Percentiles rank a stretch among this genome's conserved stretches.
Evolutionary conservation across 2,113 vertebrate species (phyloP).

Genomic region (Dipodomys stephensi): DNA sequence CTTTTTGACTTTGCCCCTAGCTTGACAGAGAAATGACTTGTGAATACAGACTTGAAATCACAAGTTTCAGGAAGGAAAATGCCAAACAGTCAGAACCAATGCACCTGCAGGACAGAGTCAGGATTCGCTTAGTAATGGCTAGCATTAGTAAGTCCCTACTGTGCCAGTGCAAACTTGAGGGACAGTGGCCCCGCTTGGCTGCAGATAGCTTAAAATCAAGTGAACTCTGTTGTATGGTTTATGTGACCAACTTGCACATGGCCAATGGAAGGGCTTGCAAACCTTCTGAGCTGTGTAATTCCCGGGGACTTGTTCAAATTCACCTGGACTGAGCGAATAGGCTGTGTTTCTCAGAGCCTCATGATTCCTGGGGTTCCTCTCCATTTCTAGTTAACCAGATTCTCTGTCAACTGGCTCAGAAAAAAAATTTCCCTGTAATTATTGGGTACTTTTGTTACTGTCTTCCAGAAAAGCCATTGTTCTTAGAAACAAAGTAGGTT

Average conservation of each 20-base stretch:
- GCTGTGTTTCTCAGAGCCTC: neutral
- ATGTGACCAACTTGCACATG: neutral
- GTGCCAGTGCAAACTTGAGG: neutral
- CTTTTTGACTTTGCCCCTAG: neutral
- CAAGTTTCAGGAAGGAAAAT: neutral
- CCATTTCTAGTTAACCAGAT: neutral
- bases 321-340: neutral
- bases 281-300: neutral
- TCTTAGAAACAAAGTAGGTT: neutral
- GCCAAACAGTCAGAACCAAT: neutral
- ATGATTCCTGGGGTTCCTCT: neutral
- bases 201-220: neutral
- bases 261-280: neutral
- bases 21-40: neutral
- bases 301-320: neutral
- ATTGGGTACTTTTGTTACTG: neutral
- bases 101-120: neutral
- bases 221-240: neutral
- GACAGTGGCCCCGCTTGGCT: neutral
- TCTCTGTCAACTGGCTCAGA: neutral
- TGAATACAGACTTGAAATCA: conserved; percentile 10
- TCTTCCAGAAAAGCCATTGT: neutral
- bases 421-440: neutral
- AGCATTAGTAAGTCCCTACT: neutral
- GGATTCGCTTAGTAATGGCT: neutral